Evolutionary conservation across 2,113 vertebrate genomes (phyloP), one percentile per base, ranked within the genome.

Genomic region (Epinephelus lanceolatus): DNA sequence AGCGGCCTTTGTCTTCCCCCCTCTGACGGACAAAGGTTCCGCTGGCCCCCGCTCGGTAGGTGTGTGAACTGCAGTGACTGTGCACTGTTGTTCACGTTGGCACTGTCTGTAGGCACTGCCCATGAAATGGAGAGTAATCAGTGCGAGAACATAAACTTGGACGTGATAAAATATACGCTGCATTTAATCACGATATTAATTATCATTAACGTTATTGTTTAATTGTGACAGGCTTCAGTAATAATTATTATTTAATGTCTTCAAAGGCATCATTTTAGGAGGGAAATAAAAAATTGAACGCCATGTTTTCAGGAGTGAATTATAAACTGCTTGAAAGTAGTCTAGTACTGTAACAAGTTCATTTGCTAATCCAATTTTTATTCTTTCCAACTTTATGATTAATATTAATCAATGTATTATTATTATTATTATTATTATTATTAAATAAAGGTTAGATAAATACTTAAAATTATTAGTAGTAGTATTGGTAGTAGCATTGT

Each of bases 1-100:
- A 49, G 45, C 87, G 47, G 61, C 11, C 33, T 91, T 92, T 86
- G 71, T 71, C 79, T 66, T 91, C 91, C 92, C 86, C 73, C 15
- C 15, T 3, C 7, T 15, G 7, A 18, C 5, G 4, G 1, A 63
- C 11, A 42, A 71, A 6, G 37, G 88, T 86, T 91, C 85, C 83
- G 76, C 21, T 1, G 15, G 76, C 66, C 83, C 55, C 75, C 85
- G 25, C 1, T 13, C 17, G 91, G 85, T 63, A 2, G 51, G 55
- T 69, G 8, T 1, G 47, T 45, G 78, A 86, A 91, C 45, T 85
- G 85, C 90, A 87, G 13, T 3, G 19, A 3, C 10, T 70, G 57
- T 14, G 40, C 12, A 45, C 76, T 80, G 88, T 81, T 90, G 88
- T 83, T 90, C 85, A 49, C 56, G 52, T 19, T 56, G 21, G 25